Percentiles rank a stretch among this genome's conserved stretches.
Conservation (phyloP, 2,113 vertebrate genomes). For the Naja naja region DNA sequence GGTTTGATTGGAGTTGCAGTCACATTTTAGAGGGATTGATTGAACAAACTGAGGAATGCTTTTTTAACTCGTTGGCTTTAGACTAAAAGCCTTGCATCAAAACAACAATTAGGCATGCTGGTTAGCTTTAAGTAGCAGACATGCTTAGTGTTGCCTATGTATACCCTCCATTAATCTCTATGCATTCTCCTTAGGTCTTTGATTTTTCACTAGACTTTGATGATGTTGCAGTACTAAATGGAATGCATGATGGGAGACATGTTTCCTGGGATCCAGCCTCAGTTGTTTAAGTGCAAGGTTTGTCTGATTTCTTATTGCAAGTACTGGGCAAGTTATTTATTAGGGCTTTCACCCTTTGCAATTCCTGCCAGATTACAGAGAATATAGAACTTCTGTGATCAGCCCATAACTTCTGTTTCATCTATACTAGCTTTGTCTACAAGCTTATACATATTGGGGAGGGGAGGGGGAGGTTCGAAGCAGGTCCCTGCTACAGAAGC, state of each 20-base stretch:
- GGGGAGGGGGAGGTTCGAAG: no score
- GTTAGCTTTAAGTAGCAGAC: not conserved
- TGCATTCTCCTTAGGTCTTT: constrained; percentile 69
- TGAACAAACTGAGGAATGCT: not conserved
- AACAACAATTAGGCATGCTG: not conserved
- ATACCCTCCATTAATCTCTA: constrained; percentile 28
- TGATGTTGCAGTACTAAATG: constrained; percentile 70
- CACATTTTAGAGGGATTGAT: not conserved
- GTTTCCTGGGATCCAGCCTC: constrained; percentile 78
- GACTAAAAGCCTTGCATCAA: not conserved
- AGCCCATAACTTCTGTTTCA: no score
- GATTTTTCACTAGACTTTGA: constrained; percentile 72
- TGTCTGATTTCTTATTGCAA: constrained; percentile 48
- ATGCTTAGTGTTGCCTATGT: not conserved
- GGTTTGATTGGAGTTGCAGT: not conserved
- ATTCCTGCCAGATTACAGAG: not conserved
- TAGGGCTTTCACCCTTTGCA: not conserved
- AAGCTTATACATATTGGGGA: not conserved
- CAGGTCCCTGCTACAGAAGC: not conserved
- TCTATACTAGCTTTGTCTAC: not conserved
- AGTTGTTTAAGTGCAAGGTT: constrained; percentile 68
- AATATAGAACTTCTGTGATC: not conserved
- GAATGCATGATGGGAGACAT: constrained; percentile 79
- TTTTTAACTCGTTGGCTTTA: not conserved
- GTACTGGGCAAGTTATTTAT: not conserved